A percentile compares a stretch with the other conserved stretches of the same genome.
Conservation (phyloP, 2,888 invertebrate genomes). For the Hydraecia micacea region DNA sequence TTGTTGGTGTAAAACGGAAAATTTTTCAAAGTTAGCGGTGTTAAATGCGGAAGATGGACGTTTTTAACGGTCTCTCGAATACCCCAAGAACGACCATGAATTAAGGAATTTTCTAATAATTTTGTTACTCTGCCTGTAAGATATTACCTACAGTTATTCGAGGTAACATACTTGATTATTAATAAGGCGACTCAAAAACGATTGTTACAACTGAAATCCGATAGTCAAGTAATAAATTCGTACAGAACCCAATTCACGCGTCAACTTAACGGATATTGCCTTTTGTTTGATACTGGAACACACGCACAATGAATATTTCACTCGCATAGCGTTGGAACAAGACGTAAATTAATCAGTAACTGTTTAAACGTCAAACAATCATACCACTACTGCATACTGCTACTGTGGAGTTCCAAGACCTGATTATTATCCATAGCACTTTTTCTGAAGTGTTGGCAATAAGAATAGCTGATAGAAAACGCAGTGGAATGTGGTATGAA, state of each 20-base stretch:
- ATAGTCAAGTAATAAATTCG: constrained; percentile 43
- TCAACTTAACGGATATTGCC: constrained; percentile 55
- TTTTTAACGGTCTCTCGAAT: constrained; percentile 25
- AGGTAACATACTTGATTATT: not conserved
- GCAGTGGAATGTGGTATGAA: constrained; percentile 55
- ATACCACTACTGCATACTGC: constrained; percentile 12
- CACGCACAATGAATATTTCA: constrained; percentile 63
- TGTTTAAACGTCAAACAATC: constrained; percentile 70
- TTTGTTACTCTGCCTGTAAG: not conserved
- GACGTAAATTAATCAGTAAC: constrained; percentile 70
- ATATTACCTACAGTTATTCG: not conserved
- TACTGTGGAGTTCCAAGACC: constrained; percentile 33
- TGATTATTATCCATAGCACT: constrained; percentile 44
- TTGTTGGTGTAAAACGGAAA: constrained; percentile 39
- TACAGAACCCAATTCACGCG: constrained; percentile 49
- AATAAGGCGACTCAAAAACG: not conserved
- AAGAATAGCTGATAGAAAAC: constrained; percentile 54
- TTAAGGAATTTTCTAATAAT: constrained; percentile 42
- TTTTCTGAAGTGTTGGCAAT: constrained; percentile 35
- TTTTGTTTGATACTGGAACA: constrained; percentile 60
- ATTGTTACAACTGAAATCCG: constrained; percentile 33
- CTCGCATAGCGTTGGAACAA: constrained; percentile 55
- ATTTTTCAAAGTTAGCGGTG: constrained; percentile 34
- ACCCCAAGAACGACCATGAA: constrained; percentile 27
- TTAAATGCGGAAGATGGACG: constrained; percentile 35